Evolutionary conservation across 2,797 vertebrate genomes (phyloP).

Genomic region (Chiroxiphia lanceolata): DNA sequence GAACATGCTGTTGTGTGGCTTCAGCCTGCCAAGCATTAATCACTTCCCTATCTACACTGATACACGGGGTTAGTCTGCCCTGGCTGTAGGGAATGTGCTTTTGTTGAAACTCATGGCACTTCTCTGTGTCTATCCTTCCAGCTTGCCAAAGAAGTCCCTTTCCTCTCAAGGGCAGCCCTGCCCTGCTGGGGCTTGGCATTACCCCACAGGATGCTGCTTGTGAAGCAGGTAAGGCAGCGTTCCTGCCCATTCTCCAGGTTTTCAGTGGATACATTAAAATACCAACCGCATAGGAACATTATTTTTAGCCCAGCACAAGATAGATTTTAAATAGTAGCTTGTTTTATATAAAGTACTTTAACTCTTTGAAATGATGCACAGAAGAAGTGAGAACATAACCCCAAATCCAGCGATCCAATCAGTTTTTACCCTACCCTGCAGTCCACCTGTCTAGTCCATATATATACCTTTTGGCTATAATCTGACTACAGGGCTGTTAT

Average conservation of each 20-base stretch:
- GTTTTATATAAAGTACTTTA: background rate
- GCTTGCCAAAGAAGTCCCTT: background rate
- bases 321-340: background rate
- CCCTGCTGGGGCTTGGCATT: background rate
- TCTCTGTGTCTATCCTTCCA: background rate
- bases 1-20: background rate
- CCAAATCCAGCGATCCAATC: background rate
- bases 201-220: accelerated
- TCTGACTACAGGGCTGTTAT: background rate
- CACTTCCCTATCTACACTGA: background rate
- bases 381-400: background rate
- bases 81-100: background rate
- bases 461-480: background rate
- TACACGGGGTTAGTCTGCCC: background rate
- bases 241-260: background rate
- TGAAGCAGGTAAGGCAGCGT: accelerated
- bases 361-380: background rate
- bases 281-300: background rate
- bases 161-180: background rate
- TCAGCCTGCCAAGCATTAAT: background rate
- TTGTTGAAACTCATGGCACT: background rate
- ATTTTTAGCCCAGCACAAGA: background rate
- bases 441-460: background rate
- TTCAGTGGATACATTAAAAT: background rate
- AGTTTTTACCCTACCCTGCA: background rate